These are phyloP conservation scores for Eudyptes chrysolophus DNA, from an alignment of 2,113 vertebrate genomes.

Conservation along the genomic window DNA sequence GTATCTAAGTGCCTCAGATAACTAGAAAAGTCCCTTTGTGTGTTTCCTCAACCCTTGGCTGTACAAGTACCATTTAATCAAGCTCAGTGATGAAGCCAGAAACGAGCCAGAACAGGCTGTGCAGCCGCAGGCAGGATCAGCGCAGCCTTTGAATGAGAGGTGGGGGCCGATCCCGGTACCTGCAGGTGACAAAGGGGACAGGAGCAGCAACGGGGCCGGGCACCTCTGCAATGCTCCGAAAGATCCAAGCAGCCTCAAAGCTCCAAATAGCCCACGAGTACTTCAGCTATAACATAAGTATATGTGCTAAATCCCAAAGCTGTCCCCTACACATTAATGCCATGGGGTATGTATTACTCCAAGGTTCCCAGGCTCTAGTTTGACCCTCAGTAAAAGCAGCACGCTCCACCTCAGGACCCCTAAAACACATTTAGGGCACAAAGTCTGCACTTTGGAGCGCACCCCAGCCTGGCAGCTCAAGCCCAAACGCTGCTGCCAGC, in stretches of 20 bases:
- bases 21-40: conserved; percentile 41
- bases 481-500: background rate
- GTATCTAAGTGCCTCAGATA: conserved; percentile 26
- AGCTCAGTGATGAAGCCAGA: conserved; percentile 40
- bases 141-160: background rate
- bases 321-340: too few species aligned
- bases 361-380: background rate
- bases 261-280: background rate
- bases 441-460: background rate
- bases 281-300: fast-evolving
- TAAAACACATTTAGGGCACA: background rate
- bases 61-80: conserved; percentile 53
- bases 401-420: background rate
- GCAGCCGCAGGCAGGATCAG: background rate
- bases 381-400: background rate
- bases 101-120: background rate
- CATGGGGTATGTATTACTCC: background rate
- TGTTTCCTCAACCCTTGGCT: conserved; percentile 40
- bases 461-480: background rate
- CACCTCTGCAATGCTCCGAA: background rate
- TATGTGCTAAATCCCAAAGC: background rate
- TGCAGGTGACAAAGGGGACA: background rate
- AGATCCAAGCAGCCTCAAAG: background rate
- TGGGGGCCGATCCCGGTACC: fast-evolving
- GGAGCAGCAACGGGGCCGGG: fast-evolving